A percentile compares a stretch with the other conserved stretches of the same genome.
Conservation (phyloP, 2,888 invertebrate genomes). For the Lobophora halterata region DNA sequence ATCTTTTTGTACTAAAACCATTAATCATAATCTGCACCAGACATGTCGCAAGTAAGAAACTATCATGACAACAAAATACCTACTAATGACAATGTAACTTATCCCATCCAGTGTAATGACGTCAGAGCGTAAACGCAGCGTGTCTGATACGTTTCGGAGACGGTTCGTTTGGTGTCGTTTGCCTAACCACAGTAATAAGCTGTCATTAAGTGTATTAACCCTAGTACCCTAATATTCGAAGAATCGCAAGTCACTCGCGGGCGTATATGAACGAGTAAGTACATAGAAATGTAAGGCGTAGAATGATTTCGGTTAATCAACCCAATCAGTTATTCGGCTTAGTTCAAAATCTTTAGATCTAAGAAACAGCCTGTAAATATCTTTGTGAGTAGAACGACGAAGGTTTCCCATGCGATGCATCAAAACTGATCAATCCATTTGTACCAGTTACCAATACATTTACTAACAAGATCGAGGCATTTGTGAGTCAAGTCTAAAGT, state of each 20-base stretch:
- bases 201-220: conserved; percentile 78
- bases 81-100: conserved; percentile 35
- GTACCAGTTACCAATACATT: no score
- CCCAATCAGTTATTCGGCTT: no score
- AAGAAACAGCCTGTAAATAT: conserved; percentile 13
- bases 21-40: conserved; percentile 16
- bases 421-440: no score
- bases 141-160: conserved; percentile 68
- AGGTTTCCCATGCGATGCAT: no score
- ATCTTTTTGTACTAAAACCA: no score
- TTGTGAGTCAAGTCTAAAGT: no score
- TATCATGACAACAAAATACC: conserved; percentile 28
- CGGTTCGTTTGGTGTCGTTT: conserved; percentile 75
- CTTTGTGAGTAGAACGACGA: no score
- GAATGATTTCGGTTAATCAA: neutral
- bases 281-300: conserved; percentile 1
- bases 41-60: conserved; percentile 7
- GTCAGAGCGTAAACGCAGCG: conserved; percentile 64
- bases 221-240: conserved; percentile 53
- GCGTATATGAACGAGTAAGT: conserved; percentile 11
- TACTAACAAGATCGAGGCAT: no score
- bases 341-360: conserved; percentile 8
- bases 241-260: conserved; percentile 68
- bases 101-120: conserved; percentile 37
- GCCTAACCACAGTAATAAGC: conserved; percentile 74